Conservation (phyloP, 2,888 invertebrate genomes). For the Sepioteuthis lessoniana region DNA sequence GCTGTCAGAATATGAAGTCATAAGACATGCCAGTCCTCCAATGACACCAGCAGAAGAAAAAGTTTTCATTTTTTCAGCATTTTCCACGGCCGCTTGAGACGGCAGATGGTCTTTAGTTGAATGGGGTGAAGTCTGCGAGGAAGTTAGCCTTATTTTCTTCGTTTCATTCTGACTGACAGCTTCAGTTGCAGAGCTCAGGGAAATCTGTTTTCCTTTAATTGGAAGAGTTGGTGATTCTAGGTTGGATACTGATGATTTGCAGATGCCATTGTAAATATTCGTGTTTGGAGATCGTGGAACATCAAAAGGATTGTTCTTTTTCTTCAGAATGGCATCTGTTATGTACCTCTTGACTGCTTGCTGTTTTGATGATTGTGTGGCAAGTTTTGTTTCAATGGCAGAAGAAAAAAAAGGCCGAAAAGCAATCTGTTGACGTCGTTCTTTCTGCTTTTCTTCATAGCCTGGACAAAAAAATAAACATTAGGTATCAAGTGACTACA, state of each 20-base stretch:
- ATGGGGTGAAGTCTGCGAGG: neutral
- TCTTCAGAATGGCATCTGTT: neutral
- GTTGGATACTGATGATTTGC: neutral
- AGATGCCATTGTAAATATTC: neutral
- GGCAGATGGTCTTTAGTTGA: neutral
- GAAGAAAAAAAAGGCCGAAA: neutral
- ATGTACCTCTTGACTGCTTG: neutral
- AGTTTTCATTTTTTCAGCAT: neutral
- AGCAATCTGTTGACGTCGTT: neutral
- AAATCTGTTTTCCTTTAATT: too few relatives aligned
- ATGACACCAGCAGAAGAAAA: neutral
- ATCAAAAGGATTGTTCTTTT: neutral
- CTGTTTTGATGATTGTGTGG: neutral
- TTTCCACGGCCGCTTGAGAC: neutral
- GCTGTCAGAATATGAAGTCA: conserved; percentile 37
- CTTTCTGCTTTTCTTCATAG: neutral
- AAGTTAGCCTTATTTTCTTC: neutral
- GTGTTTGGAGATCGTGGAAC: neutral
- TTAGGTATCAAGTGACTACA: neutral
- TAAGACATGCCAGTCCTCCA: neutral
- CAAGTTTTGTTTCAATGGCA: neutral
- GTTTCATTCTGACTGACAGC: neutral
- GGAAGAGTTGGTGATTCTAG: neutral
- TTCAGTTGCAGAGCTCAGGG: neutral
- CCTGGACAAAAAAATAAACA: neutral